phyloP scores from a whole-genome alignment of 2,888 invertebrate species.

The Mimachlamys varia region DNA sequence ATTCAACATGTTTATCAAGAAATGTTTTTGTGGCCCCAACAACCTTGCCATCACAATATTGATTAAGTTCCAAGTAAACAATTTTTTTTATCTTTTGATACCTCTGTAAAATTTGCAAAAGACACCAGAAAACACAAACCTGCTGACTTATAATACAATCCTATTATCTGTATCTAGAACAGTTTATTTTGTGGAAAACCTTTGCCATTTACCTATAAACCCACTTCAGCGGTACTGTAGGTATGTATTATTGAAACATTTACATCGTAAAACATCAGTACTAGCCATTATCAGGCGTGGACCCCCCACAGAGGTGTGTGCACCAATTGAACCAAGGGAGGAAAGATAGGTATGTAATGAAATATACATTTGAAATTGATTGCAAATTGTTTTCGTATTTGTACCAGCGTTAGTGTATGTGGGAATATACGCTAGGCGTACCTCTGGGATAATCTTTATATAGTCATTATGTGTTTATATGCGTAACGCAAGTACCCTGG shows the following conservation, averaged over 20 bases:
- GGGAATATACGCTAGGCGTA: background rate
- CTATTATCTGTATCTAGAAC: background rate
- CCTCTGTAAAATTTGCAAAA: no score
- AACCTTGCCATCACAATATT: no score
- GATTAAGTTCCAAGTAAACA: no score
- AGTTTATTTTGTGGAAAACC: background rate
- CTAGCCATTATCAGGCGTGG: background rate
- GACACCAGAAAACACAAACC: no score
- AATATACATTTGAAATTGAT: constrained; percentile 27
- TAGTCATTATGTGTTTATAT: background rate
- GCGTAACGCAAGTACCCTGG: background rate
- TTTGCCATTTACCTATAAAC: background rate
- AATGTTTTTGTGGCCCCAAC: no score
- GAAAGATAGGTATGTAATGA: constrained; percentile 4
- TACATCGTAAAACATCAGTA: background rate
- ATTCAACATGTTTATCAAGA: no score
- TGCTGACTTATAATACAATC: no score
- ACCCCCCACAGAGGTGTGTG: background rate
- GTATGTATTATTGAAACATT: background rate
- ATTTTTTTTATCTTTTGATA: no score
- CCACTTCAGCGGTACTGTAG: background rate
- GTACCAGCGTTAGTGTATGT: constrained; percentile 11
- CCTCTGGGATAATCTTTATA: background rate
- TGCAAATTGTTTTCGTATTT: constrained; percentile 33
- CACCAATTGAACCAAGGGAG: background rate